Conservation (phyloP, 2,888 invertebrate genomes). For the Lasioglossum vierecki region DNA sequence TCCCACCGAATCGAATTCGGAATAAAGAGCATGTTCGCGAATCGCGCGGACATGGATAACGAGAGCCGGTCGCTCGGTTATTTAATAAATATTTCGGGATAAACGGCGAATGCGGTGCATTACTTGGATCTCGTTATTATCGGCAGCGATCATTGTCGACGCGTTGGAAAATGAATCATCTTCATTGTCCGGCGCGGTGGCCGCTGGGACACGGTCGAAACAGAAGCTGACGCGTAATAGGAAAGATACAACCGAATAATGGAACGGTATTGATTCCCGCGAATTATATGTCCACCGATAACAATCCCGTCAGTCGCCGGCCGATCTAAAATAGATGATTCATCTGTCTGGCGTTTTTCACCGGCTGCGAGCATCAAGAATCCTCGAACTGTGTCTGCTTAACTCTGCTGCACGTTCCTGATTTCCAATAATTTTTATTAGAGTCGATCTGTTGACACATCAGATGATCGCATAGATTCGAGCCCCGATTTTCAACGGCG, state of each 20-base stretch:
- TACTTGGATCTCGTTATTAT: constrained; percentile 56
- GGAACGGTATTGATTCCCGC: constrained; percentile 45
- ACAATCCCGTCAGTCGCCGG: constrained; percentile 37
- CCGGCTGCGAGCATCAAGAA: not conserved
- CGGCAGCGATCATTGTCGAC: constrained; percentile 45
- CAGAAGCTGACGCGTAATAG: constrained; percentile 48
- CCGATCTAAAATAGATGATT: constrained; percentile 30
- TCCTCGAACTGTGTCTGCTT: not conserved
- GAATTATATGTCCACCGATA: constrained; percentile 49
- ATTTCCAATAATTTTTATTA: too few relatives aligned
- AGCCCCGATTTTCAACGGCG: too few relatives aligned
- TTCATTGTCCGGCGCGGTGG: constrained; percentile 36
- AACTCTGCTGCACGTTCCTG: too few relatives aligned
- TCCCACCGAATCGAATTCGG: not conserved
- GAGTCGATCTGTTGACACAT: too few relatives aligned
- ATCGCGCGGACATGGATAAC: not conserved
- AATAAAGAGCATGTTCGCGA: not conserved
- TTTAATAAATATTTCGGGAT: constrained; percentile 29
- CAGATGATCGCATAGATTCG: too few relatives aligned
- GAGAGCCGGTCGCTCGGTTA: not conserved
- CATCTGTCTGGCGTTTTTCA: constrained; percentile 2
- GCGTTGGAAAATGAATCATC: constrained; percentile 44
- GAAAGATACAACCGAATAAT: constrained; percentile 43
- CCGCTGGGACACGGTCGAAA: constrained; percentile 32
- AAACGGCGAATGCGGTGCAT: constrained; percentile 29